Percentiles rank a stretch among this genome's conserved stretches.
Conservation (phyloP, 2,797 vertebrate species). For the Chaetodon trifasciatus region DNA sequence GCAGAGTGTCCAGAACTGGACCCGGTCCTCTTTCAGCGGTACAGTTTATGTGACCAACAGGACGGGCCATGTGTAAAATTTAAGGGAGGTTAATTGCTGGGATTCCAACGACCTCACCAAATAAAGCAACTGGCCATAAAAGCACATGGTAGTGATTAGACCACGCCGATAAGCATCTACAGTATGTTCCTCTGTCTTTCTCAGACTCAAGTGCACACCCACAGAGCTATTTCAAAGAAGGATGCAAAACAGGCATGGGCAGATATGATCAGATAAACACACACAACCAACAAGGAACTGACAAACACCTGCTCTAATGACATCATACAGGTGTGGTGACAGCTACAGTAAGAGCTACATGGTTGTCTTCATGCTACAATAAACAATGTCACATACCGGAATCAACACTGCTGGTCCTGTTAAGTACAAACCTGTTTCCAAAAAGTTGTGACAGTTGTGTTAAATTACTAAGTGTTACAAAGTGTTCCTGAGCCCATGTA, state of each 20-base stretch:
- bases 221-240: constrained; percentile 41
- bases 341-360: background rate
- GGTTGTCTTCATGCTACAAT: constrained; percentile 12
- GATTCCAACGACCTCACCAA: constrained; percentile 86
- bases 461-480: no score
- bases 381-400: constrained; percentile 64
- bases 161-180: constrained; percentile 83
- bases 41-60: constrained; percentile 79
- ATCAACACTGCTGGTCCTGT: constrained; percentile 11
- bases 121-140: constrained; percentile 83
- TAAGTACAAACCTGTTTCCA: background rate
- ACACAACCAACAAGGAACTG: constrained; percentile 13
- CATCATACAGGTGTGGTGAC: constrained; percentile 65
- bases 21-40: constrained; percentile 75
- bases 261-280: constrained; percentile 55
- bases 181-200: constrained; percentile 50
- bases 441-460: no score
- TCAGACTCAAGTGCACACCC: constrained; percentile 39
- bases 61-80: constrained; percentile 82
- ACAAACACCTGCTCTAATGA: constrained; percentile 62
- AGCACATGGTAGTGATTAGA: constrained; percentile 89
- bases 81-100: constrained; percentile 82
- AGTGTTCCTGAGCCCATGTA: no score
- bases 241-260: constrained; percentile 53
- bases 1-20: constrained; percentile 59